Percentiles rank a stretch among this genome's conserved stretches.
phyloP scores from a whole-genome alignment of 2,888 invertebrate species.

The Epicampocera succincta region DNA sequence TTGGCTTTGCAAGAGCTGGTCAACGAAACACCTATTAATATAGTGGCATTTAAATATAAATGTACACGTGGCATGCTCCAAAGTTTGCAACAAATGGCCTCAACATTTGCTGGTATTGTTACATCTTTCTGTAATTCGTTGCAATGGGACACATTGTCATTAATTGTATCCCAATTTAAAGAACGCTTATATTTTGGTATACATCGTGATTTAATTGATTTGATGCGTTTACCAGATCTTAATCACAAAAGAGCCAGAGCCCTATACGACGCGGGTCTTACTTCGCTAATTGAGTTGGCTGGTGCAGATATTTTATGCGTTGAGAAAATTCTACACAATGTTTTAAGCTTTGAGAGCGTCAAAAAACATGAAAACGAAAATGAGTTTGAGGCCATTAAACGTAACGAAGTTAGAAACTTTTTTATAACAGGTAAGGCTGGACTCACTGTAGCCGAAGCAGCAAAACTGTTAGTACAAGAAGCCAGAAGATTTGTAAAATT shows the following conservation, averaged over 20 bases:
- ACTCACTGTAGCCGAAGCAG: conserved; percentile 91
- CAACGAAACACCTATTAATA: conserved; percentile 91
- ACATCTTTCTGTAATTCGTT: conserved; percentile 96
- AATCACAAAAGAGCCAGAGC: conserved; percentile 93
- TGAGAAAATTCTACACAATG: conserved; percentile 89
- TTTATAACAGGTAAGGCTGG: conserved; percentile 92
- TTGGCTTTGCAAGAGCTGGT: conserved; percentile 96
- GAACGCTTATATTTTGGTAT: conserved; percentile 96
- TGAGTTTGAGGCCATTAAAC: conserved; percentile 84
- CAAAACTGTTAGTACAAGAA: conserved; percentile 88
- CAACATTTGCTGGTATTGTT: conserved; percentile 98
- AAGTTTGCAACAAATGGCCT: conserved; percentile 95
- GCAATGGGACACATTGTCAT: conserved; percentile 95
- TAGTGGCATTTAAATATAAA: conserved; percentile 92
- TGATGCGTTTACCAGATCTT: conserved; percentile 91
- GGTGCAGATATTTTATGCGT: conserved; percentile 86
- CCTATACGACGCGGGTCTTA: conserved; percentile 90
- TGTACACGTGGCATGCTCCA: conserved; percentile 95
- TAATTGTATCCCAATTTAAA: conserved; percentile 95
- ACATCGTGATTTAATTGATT: conserved; percentile 93
- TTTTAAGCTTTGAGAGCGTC: conserved; percentile 92
- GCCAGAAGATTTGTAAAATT: conserved; percentile 87
- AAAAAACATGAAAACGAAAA: conserved; percentile 89
- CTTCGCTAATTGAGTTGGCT: conserved; percentile 90
- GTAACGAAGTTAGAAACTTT: conserved; percentile 87